A percentile compares a stretch with the other conserved stretches of the same genome.
Conservation (phyloP, 2,888 invertebrate species). For the Scaeva pyrastri region DNA sequence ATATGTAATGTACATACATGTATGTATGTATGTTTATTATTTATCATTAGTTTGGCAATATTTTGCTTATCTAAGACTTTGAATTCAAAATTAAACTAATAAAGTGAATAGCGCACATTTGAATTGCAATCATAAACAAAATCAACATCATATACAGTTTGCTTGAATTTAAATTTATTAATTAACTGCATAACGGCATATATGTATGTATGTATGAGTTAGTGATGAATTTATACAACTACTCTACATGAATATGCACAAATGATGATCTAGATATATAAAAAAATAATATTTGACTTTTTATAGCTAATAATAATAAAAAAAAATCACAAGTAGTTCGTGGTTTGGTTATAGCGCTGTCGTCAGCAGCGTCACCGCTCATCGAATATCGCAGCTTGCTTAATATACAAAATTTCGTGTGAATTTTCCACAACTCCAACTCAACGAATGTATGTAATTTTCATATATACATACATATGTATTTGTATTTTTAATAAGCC, state of each 20-base stretch:
- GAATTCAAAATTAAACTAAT: background rate
- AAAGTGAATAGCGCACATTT: conserved; percentile 52
- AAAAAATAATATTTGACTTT: background rate
- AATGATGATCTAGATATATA: background rate
- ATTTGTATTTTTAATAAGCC: conserved; percentile 1
- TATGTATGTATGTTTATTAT: too few relatives aligned
- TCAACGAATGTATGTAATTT: background rate
- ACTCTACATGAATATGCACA: too few relatives aligned
- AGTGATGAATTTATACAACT: too few relatives aligned
- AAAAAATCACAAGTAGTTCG: background rate
- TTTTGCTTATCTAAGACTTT: conserved; percentile 5
- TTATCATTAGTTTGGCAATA: too few relatives aligned
- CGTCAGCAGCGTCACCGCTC: background rate
- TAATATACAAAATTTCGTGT: conserved; percentile 21
- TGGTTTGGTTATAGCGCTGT: background rate
- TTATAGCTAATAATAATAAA: background rate
- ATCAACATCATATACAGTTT: conserved; percentile 45
- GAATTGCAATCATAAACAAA: conserved; percentile 68
- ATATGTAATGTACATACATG: too few relatives aligned
- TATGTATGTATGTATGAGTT: background rate
- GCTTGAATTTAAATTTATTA: conserved; percentile 60
- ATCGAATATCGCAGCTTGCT: conserved; percentile 6
- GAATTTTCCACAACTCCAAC: conserved; percentile 25
- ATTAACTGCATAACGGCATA: conserved; percentile 47
- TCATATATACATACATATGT: background rate